These are phyloP conservation scores for Apamea crenata DNA, from an alignment of 2,888 invertebrate species.

Conservation along the genomic window DNA sequence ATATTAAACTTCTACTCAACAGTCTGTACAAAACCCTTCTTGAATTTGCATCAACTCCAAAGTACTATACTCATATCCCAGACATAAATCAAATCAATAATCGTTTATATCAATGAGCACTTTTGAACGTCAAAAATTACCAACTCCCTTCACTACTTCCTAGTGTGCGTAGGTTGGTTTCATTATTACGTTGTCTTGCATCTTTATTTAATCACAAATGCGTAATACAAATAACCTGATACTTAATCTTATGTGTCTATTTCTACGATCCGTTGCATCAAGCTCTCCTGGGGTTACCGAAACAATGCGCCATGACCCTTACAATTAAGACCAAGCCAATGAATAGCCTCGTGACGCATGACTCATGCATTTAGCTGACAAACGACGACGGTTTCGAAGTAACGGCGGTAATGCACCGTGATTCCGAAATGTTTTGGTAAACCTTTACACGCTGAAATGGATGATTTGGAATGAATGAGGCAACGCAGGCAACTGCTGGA, in stretches of 20 bases:
- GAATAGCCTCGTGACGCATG: slow-evolving; percentile 52
- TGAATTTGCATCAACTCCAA: no score
- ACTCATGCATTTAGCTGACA: slow-evolving; percentile 50
- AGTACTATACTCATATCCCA: no score
- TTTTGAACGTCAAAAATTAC: neutral
- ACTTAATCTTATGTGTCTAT: neutral
- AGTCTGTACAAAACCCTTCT: neutral
- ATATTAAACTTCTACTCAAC: neutral
- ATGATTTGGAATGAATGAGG: slow-evolving; percentile 23
- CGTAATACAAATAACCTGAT: neutral
- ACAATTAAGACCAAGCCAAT: slow-evolving; percentile 67
- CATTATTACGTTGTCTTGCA: neutral
- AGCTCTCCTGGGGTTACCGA: slow-evolving; percentile 60
- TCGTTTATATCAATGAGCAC: neutral
- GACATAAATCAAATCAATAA: neutral
- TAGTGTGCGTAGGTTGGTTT: no score
- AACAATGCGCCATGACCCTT: slow-evolving; percentile 69
- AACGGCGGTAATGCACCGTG: slow-evolving; percentile 45
- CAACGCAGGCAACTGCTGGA: neutral
- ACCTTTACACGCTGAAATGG: slow-evolving; percentile 7
- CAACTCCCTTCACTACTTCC: no score
- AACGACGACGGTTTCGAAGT: slow-evolving; percentile 46
- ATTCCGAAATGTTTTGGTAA: slow-evolving; percentile 50
- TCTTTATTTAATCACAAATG: neutral
- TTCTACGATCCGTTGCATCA: slow-evolving; percentile 20